Conservation (phyloP, 2,797 vertebrate genomes). For the Simalia tracyae region DNA sequence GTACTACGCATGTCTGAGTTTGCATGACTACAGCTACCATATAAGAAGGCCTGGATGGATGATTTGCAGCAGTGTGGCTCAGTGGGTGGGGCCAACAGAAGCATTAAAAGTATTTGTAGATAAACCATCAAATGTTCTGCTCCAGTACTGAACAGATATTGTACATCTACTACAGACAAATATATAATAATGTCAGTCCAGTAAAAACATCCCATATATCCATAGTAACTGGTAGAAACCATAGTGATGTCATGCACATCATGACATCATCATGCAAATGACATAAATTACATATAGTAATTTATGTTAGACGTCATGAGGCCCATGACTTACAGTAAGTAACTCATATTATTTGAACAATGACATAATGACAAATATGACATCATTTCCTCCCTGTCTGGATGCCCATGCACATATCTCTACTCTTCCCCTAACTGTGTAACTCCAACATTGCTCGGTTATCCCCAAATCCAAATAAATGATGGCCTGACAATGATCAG, state of each 20-base stretch:
- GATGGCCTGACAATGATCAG: not conserved
- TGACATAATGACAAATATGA: not conserved
- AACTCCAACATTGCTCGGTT: not conserved
- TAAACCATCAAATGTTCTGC: not conserved
- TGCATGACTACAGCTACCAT: not conserved
- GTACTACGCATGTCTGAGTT: not conserved
- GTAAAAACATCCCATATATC: not conserved
- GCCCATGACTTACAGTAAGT: not conserved
- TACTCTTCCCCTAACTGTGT: not conserved
- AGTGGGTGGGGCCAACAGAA: not conserved
- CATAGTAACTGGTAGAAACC: not conserved
- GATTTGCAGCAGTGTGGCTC: not conserved
- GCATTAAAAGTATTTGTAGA: not conserved
- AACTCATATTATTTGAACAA: not conserved
- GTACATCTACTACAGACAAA: not conserved
- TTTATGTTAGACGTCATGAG: not conserved
- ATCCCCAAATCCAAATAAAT: not conserved
- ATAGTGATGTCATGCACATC: no score
- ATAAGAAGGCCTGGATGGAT: not conserved
- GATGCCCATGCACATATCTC: not conserved
- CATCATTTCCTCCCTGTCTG: not conserved
- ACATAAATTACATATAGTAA: not conserved
- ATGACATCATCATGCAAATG: not conserved
- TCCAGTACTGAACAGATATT: not conserved
- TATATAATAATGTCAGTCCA: not conserved